Evolutionary conservation across 2,113 vertebrate species (phyloP).

Genomic region (Nanorana parkeri): DNA sequence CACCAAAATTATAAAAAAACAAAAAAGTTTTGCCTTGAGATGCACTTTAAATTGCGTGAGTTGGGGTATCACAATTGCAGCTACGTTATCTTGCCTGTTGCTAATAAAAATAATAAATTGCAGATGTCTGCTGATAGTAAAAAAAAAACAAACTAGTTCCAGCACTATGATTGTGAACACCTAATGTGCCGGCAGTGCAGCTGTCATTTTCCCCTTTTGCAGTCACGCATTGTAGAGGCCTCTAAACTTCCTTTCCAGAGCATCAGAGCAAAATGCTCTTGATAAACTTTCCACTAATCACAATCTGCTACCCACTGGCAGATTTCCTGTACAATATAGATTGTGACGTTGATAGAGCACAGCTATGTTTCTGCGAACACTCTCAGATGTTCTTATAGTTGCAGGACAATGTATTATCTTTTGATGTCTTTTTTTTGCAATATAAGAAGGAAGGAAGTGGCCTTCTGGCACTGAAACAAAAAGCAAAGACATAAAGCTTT

Average conservation of each 20-base stretch:
- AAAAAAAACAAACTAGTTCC: too few species aligned
- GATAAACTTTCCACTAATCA: conserved; percentile 26
- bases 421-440: conserved; percentile 8
- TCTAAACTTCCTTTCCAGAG: neutral
- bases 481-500: neutral
- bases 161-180: too few species aligned
- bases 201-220: too few species aligned
- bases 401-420: neutral
- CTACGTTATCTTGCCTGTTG: too few species aligned
- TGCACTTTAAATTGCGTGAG: too few species aligned
- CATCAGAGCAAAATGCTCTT: neutral
- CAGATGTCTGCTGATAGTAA: neutral
- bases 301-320: neutral
- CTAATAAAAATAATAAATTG: neutral
- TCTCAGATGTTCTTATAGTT: conserved; percentile 24
- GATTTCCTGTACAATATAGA: conserved; percentile 26
- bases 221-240: too few species aligned
- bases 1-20: too few species aligned
- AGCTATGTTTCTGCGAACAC: conserved; percentile 34
- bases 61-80: too few species aligned
- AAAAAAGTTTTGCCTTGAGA: too few species aligned
- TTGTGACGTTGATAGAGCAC: conserved; percentile 40
- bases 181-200: too few species aligned
- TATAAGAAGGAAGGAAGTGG: conserved; percentile 57
- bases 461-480: conserved; percentile 53